These are phyloP conservation scores for Eupithecia centaureata DNA, from an alignment of 2,888 invertebrate genomes.

Conservation along the genomic window DNA sequence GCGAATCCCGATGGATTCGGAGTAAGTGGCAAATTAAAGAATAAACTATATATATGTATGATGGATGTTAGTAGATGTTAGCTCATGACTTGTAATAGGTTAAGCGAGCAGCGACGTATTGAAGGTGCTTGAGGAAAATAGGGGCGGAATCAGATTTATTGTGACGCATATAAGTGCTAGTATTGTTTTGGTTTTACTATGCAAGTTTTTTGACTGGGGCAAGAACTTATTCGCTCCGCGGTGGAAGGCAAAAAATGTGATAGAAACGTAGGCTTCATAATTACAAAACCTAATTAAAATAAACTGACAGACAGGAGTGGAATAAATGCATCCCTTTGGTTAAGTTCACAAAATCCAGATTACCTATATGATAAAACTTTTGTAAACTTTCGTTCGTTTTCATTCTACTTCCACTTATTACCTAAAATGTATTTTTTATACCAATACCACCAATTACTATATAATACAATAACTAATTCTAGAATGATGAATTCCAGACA, in stretches of 20 bases:
- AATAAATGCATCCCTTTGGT: neutral
- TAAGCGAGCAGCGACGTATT: slow-evolving; percentile 26
- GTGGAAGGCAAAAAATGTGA: neutral
- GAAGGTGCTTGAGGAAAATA: slow-evolving; percentile 10
- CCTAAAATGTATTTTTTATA: neutral
- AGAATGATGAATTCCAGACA: neutral
- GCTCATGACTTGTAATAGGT: slow-evolving; percentile 43
- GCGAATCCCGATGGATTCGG: slow-evolving; percentile 58
- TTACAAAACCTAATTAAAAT: neutral
- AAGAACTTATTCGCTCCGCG: neutral
- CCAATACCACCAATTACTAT: no score
- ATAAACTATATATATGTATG: slow-evolving; percentile 59
- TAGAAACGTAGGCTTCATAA: neutral
- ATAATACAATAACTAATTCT: neutral
- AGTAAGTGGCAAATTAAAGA: slow-evolving; percentile 63
- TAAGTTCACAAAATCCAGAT: neutral
- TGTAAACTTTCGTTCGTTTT: neutral
- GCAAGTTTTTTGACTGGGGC: neutral
- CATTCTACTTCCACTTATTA: no score
- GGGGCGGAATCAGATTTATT: slow-evolving; percentile 7
- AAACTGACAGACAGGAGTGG: no score
- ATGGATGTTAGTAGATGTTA: slow-evolving; percentile 46
- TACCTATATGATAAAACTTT: neutral
- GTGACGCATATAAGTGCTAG: neutral
- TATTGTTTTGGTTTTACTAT: neutral